A percentile compares a stretch with the other conserved stretches of the same genome.
Conservation (phyloP, 2,888 invertebrate species). For the Diarsia dahlii region DNA sequence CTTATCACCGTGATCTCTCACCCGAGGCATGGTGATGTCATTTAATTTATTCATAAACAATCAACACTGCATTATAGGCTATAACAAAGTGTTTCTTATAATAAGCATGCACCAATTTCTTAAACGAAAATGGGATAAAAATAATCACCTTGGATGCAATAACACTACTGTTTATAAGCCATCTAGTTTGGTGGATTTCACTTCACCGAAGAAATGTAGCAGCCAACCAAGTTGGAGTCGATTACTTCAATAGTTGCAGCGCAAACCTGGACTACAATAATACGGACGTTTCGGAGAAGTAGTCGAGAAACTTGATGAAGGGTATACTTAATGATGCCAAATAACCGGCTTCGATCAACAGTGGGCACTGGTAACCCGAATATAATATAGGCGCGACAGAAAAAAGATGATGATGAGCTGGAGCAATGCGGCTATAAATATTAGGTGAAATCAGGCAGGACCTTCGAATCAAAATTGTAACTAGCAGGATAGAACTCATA, state of each 20-base stretch:
- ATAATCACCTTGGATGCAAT: neutral
- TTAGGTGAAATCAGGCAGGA: neutral
- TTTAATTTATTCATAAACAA: too few relatives aligned
- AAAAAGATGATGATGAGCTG: neutral
- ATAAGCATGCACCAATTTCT: too few relatives aligned
- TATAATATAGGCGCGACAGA: neutral
- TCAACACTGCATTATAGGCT: too few relatives aligned
- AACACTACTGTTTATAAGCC: neutral
- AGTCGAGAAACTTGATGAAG: neutral
- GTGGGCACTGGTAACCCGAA: neutral
- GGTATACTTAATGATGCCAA: neutral
- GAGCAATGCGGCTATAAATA: neutral
- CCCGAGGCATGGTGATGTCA: too few relatives aligned
- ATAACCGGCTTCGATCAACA: neutral
- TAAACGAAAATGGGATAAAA: neutral
- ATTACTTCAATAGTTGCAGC: neutral
- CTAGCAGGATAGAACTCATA: neutral
- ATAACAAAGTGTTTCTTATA: too few relatives aligned
- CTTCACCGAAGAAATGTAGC: too few relatives aligned
- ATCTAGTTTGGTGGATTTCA: too few relatives aligned
- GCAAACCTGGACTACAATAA: too few relatives aligned
- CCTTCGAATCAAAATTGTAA: too few relatives aligned
- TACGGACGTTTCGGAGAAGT: neutral
- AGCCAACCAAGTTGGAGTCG: neutral
- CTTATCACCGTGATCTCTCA: too few relatives aligned